phyloP scores from a whole-genome alignment of 2,113 vertebrate species.

The Clarias batrachus region DNA sequence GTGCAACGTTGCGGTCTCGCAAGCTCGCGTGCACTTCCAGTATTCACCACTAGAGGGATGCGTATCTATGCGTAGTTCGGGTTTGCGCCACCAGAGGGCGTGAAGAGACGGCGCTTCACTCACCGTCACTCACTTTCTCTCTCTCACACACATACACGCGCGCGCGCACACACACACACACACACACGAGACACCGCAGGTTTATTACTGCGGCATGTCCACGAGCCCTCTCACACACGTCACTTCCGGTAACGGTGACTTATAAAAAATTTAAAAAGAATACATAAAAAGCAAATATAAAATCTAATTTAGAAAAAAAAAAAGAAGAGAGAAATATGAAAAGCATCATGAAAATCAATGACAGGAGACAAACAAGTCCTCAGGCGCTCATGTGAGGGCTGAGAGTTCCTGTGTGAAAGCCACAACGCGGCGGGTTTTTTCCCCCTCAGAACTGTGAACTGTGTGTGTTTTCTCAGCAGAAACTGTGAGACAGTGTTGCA shows the following conservation, averaged over 20 bases:
- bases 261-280: no score
- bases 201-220: neutral
- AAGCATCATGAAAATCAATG: neutral
- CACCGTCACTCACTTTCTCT: no score
- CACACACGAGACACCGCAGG: neutral
- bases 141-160: constrained; percentile 2
- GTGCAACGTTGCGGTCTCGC: constrained; percentile 39
- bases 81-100: neutral
- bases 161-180: constrained; percentile 24
- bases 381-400: neutral
- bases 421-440: neutral
- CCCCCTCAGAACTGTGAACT: neutral
- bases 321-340: no score
- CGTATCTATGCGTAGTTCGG: neutral
- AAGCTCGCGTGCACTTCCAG: neutral
- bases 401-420: neutral
- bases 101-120: neutral
- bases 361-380: neutral
- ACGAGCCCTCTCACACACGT: no score
- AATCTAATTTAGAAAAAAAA: neutral
- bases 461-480: neutral
- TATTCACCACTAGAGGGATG: neutral
- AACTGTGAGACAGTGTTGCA: neutral
- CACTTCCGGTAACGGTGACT: no score
- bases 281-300: no score